Evolutionary conservation across 2,888 invertebrate species (phyloP).

Genomic region (Lasioglossum lativentre): DNA sequence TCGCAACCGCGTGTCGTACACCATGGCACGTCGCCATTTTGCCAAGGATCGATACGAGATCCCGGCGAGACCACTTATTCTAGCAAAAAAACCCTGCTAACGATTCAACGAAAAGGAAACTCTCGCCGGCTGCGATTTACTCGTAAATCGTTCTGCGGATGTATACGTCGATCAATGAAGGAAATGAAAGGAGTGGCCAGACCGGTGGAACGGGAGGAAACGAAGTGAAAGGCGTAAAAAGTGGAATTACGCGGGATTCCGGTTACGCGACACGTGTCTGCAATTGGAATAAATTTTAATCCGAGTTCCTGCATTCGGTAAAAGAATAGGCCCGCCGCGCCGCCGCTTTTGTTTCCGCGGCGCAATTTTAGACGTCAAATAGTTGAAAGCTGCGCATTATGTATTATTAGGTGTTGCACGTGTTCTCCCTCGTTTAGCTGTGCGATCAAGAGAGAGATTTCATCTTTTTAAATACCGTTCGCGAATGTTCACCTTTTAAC

Average conservation of each 20-base stretch:
- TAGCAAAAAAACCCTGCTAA: constrained; percentile 43
- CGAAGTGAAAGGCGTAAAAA: constrained; percentile 29
- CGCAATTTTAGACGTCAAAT: constrained; percentile 8
- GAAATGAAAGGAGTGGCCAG: constrained; percentile 36
- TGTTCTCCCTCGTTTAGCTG: neutral
- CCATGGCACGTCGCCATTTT: neutral
- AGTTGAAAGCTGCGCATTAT: neutral
- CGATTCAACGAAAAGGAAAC: constrained; percentile 49
- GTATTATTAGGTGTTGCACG: constrained; percentile 1
- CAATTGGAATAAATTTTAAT: constrained; percentile 50
- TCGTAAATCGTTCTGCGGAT: constrained; percentile 42
- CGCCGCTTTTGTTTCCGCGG: constrained; percentile 18
- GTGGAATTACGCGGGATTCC: constrained; percentile 36
- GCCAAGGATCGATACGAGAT: constrained; percentile 42
- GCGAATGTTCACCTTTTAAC: neutral
- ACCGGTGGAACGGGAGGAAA: constrained; percentile 4
- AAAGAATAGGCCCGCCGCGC: constrained; percentile 13
- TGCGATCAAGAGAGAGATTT: neutral
- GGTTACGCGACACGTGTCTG: constrained; percentile 40
- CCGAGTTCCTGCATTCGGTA: constrained; percentile 15
- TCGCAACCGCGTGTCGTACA: neutral
- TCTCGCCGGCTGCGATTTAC: constrained; percentile 41
- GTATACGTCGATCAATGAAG: constrained; percentile 53
- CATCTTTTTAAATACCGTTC: neutral
- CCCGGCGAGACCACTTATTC: constrained; percentile 32